Evolutionary conservation across 2,113 vertebrate genomes (phyloP).

Genomic region (Crotophaga sulcirostris): DNA sequence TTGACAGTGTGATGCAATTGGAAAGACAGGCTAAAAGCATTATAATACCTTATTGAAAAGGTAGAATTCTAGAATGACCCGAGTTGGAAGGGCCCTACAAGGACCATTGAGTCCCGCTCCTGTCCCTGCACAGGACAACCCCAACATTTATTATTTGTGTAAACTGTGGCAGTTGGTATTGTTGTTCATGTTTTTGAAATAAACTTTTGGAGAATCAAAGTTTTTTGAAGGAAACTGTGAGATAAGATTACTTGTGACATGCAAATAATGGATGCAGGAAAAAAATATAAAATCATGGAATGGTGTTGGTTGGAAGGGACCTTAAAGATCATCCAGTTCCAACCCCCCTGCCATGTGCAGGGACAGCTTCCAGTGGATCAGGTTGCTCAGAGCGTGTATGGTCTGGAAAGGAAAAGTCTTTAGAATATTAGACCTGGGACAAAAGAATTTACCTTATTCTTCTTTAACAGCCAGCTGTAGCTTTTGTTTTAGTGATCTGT

Average conservation of each 20-base stretch:
- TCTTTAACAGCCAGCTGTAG: not conserved
- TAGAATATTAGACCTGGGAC: not conserved
- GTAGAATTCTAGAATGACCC: too few species aligned
- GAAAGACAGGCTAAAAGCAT: not conserved
- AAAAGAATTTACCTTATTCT: not conserved
- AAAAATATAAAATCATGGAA: not conserved
- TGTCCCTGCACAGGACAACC: too few species aligned
- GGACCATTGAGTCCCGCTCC: too few species aligned
- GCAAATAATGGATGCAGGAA: not conserved
- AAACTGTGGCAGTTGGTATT: not conserved
- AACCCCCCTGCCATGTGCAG: too few species aligned
- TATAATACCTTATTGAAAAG: not conserved
- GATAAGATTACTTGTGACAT: not conserved
- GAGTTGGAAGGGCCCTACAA: too few species aligned
- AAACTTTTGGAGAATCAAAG: not conserved
- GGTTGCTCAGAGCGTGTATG: not conserved
- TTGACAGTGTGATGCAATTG: not conserved
- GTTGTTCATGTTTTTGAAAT: not conserved
- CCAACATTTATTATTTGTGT: accelerated
- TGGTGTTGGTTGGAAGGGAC: too few species aligned
- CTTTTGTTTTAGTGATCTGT: not conserved
- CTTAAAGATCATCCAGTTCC: too few species aligned
- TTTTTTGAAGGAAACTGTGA: not conserved
- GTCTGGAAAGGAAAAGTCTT: not conserved
- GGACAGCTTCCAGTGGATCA: too few species aligned